Base-by-base conservation (phyloP, 2,888 invertebrate species). In the Mesorhabditis spiculigera region DNA sequence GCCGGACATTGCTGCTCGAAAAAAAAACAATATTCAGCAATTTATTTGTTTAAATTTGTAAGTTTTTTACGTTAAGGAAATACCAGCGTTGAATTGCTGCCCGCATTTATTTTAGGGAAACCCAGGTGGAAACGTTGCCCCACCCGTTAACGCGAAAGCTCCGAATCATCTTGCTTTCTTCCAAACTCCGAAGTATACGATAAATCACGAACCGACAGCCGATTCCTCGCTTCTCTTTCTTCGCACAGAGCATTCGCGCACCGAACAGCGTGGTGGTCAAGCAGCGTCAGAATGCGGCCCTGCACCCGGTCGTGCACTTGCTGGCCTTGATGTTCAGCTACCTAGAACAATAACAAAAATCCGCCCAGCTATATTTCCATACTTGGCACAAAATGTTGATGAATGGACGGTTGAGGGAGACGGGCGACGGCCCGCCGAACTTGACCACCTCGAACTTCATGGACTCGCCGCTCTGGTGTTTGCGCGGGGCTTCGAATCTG, bases 341-440 rank as follows among this genome's bases (percentile, higher is more conserved):
- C 58, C 58, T 50, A 50, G 8, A 50, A 10, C 10, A 50, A n/a
- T 2, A 13, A 50, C n/a, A 13, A 69, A 66, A n/a, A 68, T 45
- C 10, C 43, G 8, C 16, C 3, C 8, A n/a, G 16, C 50, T n/a
- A n/a, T n/a, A 28, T 28, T 28, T 28, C 28, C 1, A 28, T 10
- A 81, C 81, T 67, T 81, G 81, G 69, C 82, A 85, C 65, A 87
- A 70, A 67, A 87, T 80, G 72, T 83, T 83, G 68, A 87, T 85
- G 63, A 86, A 79, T 13, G 86, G 87, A 63, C 83, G 82, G 76
- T 87, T 87, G 66, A 86, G 77, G 42, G 78, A 76, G 5, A 85
- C 78, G 3, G 73, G 67, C 61, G 75, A 73, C 0, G 85, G 82
- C 10, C 74, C 72, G 4, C 80, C 78, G 68, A 73, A 75, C 68